Percentiles rank a stretch among this genome's conserved stretches.
phyloP scores from a whole-genome alignment of 23 tunicate genomes.

The Clavelina lepadiformis region DNA sequence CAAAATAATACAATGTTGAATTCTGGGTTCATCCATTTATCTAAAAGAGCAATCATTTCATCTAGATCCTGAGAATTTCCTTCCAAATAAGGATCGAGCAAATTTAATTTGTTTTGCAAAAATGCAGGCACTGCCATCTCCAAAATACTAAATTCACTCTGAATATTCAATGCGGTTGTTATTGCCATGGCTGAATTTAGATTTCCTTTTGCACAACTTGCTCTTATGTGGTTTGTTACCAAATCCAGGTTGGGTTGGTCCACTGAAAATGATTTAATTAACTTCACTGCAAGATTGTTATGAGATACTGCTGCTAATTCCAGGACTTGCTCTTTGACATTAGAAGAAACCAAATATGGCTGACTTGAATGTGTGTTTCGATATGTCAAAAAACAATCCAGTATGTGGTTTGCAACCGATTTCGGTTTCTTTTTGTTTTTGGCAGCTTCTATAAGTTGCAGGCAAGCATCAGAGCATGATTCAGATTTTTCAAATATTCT shows the following conservation, averaged over 20 bases:
- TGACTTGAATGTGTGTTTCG: not conserved
- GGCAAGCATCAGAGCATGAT: conserved; percentile 7
- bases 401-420: conserved; percentile 25
- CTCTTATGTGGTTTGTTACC: conserved; percentile 6
- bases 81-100: conserved; percentile 49
- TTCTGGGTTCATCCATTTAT: conserved; percentile 37
- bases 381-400: conserved; percentile 1
- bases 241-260: conserved; percentile 37
- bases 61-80: conserved; percentile 25
- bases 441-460: conserved; percentile 12
- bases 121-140: conserved; percentile 69
- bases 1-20: conserved; percentile 47
- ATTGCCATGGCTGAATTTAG: conserved; percentile 55
- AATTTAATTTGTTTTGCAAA: conserved; percentile 48
- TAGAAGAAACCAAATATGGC: not conserved
- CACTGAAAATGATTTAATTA: conserved; percentile 22
- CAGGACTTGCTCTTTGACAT: conserved; percentile 29
- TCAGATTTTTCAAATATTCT: too few relatives aligned
- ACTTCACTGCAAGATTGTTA: conserved; percentile 15
- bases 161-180: conserved; percentile 31
- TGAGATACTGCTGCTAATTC: conserved; percentile 25
- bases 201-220: conserved; percentile 1
- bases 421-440: conserved; percentile 37
- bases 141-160: conserved; percentile 37
- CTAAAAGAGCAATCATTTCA: conserved; percentile 39